Percentiles rank a stretch among this genome's conserved stretches.
phyloP scores from a whole-genome alignment of 2,797 vertebrate genomes.

The Monodelphis domestica region DNA sequence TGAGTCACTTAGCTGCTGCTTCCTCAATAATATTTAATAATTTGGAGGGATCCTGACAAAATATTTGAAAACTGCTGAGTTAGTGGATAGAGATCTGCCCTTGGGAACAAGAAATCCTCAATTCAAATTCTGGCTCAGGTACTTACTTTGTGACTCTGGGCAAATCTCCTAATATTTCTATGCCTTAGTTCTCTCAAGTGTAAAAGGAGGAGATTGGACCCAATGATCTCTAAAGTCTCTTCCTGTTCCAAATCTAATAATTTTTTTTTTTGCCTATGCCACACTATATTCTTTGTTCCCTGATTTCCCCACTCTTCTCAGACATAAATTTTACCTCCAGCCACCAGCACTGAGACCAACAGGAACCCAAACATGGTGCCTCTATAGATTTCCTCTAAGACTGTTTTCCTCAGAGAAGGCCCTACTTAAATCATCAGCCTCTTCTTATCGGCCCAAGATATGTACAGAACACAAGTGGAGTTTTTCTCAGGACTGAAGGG shows the following conservation, averaged over 20 bases:
- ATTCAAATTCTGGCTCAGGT: background rate
- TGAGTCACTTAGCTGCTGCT: too few species aligned
- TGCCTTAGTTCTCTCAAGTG: background rate
- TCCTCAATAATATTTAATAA: background rate
- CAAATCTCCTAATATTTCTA: background rate
- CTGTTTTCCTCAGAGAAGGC: accelerated
- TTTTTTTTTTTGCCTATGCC: background rate
- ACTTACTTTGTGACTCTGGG: background rate
- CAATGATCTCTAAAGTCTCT: background rate
- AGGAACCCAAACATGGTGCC: conserved; percentile 72
- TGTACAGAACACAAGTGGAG: background rate
- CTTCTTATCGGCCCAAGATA: conserved; percentile 47
- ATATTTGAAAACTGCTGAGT: too few species aligned
- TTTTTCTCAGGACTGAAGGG: conserved; percentile 53
- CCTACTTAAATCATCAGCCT: conserved; percentile 43
- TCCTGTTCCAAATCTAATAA: background rate
- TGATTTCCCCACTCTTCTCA: background rate
- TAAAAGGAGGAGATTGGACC: background rate
- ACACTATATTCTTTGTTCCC: background rate
- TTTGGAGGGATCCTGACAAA: background rate
- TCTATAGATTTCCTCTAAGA: background rate
- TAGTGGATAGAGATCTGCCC: background rate
- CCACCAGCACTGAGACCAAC: conserved; percentile 56
- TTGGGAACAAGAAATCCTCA: background rate
- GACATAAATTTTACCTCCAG: conserved; percentile 66